phyloP scores from a whole-genome alignment of 2,113 vertebrate species.

The Talpa occidentalis region DNA sequence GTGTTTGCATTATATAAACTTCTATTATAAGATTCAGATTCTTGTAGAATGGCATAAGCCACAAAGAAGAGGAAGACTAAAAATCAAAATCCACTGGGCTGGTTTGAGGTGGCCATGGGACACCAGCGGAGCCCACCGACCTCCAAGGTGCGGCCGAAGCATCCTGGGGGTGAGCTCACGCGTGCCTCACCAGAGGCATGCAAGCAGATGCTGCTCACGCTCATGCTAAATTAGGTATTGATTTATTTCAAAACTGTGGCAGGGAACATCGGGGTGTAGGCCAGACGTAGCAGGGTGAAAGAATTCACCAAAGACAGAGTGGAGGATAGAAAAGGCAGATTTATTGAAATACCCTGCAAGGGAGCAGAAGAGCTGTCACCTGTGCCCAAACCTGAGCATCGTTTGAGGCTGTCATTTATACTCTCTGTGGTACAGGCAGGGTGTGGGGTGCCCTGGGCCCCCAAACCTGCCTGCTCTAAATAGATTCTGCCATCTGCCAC shows the following conservation, averaged over 20 bases:
- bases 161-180: background rate
- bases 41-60: slow-evolving; percentile 48
- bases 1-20: slow-evolving; percentile 17
- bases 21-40: slow-evolving; percentile 59
- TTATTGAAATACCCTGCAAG: too few relatives aligned
- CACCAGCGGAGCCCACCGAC: background rate
- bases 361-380: too few relatives aligned
- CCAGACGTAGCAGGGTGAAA: too few relatives aligned
- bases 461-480: too few relatives aligned
- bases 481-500: too few relatives aligned
- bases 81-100: slow-evolving; percentile 47
- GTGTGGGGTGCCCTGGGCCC: too few relatives aligned
- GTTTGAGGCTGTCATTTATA: too few relatives aligned
- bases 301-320: too few relatives aligned
- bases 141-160: background rate
- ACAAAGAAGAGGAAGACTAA: background rate
- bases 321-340: too few relatives aligned
- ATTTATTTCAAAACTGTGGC: background rate
- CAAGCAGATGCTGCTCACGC: background rate
- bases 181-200: background rate
- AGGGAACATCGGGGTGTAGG: too few relatives aligned
- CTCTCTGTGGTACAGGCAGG: too few relatives aligned
- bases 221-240: background rate
- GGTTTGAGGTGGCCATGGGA: background rate
- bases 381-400: too few relatives aligned